Evolutionary conservation across 2,113 vertebrate species (phyloP), one percentile per base, ranked within the genome.

Genomic region (Tetraodon nigroviridis): DNA sequence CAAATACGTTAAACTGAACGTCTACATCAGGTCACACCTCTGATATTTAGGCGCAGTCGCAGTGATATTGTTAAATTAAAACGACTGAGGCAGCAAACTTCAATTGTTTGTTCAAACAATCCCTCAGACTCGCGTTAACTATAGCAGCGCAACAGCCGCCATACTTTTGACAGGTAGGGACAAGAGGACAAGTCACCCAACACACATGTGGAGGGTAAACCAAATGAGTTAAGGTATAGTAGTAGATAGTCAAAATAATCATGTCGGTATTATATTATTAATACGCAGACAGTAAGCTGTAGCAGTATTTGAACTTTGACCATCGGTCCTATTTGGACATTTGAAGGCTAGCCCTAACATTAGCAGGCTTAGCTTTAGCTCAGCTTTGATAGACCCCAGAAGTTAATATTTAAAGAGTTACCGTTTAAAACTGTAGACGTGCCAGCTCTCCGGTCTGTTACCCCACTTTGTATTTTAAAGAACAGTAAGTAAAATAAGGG

Each of bases 301-400:
- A 37, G 32, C 6, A 12, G 18, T 13, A 6, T 3, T 21, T 17
- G 14, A 16, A 61, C 57, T 73, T 47, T 50, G 7, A 55, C 29
- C 17, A 1, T 27, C 22, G 20, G 5, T n/a, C 7, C 21, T 19
- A 27, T 6, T 27, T 27, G 24, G 2, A 27, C 16, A 11, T 2
- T 5, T 54, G 41, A 1, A 18, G 45, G 49, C 44, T 40, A 68
- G 21, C 62, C 20, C 37, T 10, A 53, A 7, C 14, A n/a, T 12
- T 40, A 64, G 69, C 57, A 74, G 69, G 58, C 55, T 52, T 24
- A 51, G 7, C 13, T 16, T 64, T 76, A 84, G 71, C 75, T 22
- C 56, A 62, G 56, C 66, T 19, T 5, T n/a, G 10, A 18, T 4
- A 19, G 24, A 1, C 21, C 14, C n/a, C 15, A 17, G 19, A 51